These are phyloP conservation scores for Dryoscopus gambensis DNA, from an alignment of 2,113 vertebrate genomes.

Conservation along the genomic window DNA sequence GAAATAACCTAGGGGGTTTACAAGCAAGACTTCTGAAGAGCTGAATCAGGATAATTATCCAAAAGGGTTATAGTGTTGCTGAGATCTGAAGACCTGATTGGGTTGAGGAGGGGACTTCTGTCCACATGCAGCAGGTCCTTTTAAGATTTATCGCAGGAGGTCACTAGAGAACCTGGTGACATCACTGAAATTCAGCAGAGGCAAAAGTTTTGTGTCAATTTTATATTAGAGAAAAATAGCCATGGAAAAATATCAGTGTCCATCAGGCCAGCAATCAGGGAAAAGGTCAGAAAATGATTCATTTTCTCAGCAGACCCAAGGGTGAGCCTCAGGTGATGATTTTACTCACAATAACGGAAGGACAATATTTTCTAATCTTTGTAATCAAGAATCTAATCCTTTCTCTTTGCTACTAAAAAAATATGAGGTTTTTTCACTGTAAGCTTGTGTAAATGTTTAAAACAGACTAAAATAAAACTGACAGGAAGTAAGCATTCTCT, in stretches of 20 bases:
- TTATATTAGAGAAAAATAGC: background rate
- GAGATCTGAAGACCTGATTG: background rate
- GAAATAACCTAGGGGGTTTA: background rate
- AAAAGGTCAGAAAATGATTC: conserved; percentile 27
- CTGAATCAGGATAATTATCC: background rate
- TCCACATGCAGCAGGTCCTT: background rate
- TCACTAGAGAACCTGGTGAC: background rate
- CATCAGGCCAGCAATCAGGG: background rate
- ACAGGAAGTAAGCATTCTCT: background rate
- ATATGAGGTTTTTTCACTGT: background rate
- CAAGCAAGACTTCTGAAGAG: background rate
- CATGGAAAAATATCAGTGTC: background rate
- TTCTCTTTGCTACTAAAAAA: background rate
- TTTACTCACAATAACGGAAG: background rate
- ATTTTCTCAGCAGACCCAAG: background rate
- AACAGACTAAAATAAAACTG: background rate
- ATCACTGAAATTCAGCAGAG: background rate
- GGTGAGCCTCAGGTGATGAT: conserved; percentile 5
- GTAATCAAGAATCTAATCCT: conserved; percentile 19
- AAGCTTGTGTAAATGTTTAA: background rate
- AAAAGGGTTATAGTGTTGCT: background rate
- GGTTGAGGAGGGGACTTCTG: background rate
- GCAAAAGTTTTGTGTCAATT: background rate
- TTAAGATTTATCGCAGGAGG: background rate
- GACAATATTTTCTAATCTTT: conserved; percentile 21